Conservation (phyloP, 64 coral and sea anemone species). For the Acropora tenuis region DNA sequence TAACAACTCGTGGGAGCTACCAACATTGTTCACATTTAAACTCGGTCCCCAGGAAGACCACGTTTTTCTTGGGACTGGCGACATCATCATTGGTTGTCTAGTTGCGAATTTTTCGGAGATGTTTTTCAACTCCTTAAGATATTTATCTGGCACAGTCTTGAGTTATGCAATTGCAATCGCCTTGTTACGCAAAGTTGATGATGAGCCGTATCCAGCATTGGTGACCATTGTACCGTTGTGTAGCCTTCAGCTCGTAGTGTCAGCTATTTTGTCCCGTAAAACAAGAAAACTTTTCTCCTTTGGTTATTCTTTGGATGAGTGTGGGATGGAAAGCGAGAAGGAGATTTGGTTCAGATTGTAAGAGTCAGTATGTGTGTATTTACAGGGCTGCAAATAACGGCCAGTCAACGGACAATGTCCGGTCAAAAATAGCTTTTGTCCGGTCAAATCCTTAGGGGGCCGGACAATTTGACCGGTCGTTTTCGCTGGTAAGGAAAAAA, state of each 20-base stretch:
- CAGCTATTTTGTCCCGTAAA: constrained; percentile 21
- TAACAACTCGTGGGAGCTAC: constrained; percentile 41
- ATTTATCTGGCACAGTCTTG: constrained; percentile 30
- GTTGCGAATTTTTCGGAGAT: constrained; percentile 63
- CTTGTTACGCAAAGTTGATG: background rate
- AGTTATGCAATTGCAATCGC: constrained; percentile 50
- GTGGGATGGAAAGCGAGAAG: background rate
- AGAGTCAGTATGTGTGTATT: background rate
- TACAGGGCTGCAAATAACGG: no score
- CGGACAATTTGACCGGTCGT: no score
- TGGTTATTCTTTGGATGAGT: background rate
- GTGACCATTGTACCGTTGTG: constrained; percentile 52
- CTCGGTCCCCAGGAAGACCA: constrained; percentile 14
- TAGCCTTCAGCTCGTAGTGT: constrained; percentile 12
- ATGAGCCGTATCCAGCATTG: constrained; percentile 37
- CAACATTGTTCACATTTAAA: constrained; percentile 54
- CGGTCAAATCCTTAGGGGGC: no score
- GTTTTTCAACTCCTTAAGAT: constrained; percentile 51
- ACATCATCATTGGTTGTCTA: constrained; percentile 53
- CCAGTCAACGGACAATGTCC: no score
- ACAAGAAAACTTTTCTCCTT: constrained; percentile 16
- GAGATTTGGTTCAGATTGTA: background rate
- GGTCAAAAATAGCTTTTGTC: no score
- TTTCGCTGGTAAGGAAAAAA: no score
- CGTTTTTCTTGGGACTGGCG: constrained; percentile 58